Conservation (phyloP, 1,140 invertebrate species). For the Halictus rubicundus region DNA sequence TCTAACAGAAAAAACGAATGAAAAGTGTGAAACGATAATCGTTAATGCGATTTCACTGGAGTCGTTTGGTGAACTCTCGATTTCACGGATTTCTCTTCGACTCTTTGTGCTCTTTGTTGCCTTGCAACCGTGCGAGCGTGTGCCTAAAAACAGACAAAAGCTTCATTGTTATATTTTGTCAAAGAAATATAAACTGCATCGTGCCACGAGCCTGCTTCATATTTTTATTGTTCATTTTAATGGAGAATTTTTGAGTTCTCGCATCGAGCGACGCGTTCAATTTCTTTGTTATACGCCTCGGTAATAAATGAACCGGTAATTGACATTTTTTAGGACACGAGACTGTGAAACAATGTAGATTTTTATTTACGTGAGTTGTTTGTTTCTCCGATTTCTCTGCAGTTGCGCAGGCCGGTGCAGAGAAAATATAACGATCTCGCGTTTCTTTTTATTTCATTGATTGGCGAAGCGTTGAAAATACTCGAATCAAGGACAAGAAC, state of each 20-base stretch:
- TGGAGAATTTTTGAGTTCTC: too few relatives aligned
- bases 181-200: too few relatives aligned
- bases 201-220: too few relatives aligned
- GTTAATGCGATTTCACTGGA: not conserved
- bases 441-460: not conserved
- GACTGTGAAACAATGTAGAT: too few relatives aligned
- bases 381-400: not conserved
- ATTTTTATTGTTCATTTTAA: too few relatives aligned
- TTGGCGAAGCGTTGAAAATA: not conserved
- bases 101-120: not conserved
- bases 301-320: too few relatives aligned
- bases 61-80: not conserved
- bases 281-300: too few relatives aligned
- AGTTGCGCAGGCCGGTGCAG: not conserved
- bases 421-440: not conserved
- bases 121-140: not conserved
- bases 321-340: too few relatives aligned
- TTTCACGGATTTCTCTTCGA: not conserved
- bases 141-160: not conserved
- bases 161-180: too few relatives aligned
- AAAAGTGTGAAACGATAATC: not conserved
- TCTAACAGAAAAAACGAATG: not conserved
- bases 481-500: constrained; percentile 2
- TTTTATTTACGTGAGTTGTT: not conserved
- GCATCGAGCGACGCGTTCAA: too few relatives aligned